Percentiles rank a stretch among this genome's conserved stretches.
These are phyloP conservation scores for Antheraea mylitta DNA, from an alignment of 1,140 invertebrate genomes.

Conservation along the genomic window DNA sequence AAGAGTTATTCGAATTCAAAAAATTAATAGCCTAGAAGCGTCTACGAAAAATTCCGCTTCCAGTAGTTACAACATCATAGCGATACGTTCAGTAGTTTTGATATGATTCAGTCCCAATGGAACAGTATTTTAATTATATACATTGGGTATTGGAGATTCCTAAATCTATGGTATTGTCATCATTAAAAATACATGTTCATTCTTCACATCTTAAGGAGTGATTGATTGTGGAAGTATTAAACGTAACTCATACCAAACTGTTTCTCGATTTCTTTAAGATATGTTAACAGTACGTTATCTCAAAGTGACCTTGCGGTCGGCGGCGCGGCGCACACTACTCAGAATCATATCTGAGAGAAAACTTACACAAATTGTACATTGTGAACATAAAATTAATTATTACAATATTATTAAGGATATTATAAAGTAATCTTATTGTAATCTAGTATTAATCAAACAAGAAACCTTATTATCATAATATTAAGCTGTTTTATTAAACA, in stretches of 20 bases:
- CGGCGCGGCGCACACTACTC: constrained; percentile 64
- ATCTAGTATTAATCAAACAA: constrained; percentile 75
- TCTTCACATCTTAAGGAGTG: background rate
- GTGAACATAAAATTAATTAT: constrained; percentile 75
- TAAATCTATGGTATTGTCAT: background rate
- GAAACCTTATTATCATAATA: constrained; percentile 78
- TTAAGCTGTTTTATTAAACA: constrained; percentile 59
- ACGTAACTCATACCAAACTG: background rate
- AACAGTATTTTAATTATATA: too few species aligned
- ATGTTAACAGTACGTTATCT: constrained; percentile 37
- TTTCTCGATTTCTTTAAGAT: constrained; percentile 26
- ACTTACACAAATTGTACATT: constrained; percentile 72
- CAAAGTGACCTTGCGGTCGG: constrained; percentile 71
- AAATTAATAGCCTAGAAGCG: too few species aligned
- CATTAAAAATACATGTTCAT: background rate
- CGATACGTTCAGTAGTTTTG: too few species aligned
- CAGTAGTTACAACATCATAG: too few species aligned
- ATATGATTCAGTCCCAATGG: too few species aligned
- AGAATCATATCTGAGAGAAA: constrained; percentile 63
- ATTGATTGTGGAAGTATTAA: background rate
- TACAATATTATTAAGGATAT: constrained; percentile 61
- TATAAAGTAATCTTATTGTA: constrained; percentile 75
- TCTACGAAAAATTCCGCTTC: too few species aligned
- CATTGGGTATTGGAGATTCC: too few species aligned
- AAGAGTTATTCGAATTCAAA: too few species aligned